phyloP scores from a whole-genome alignment of 2,888 invertebrate genomes.

The Uloborus plumipes region DNA sequence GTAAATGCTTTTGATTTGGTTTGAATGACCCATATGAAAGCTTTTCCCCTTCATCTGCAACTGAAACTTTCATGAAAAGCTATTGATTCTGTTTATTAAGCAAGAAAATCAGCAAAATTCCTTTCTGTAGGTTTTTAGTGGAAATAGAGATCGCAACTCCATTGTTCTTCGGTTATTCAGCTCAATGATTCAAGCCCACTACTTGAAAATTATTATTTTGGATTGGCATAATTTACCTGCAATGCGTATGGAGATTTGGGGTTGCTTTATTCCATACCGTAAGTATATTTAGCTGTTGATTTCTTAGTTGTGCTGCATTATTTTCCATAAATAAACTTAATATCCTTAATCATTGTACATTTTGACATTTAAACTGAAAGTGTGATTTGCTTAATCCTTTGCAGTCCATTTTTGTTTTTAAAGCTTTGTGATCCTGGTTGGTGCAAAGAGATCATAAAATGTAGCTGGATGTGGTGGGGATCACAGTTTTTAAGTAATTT shows the following conservation, averaged over 20 bases:
- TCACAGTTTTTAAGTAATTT: too few relatives aligned
- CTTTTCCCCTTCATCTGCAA: neutral
- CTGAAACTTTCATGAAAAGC: neutral
- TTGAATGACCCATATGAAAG: neutral
- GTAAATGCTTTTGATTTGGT: neutral
- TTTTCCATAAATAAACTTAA: too few relatives aligned
- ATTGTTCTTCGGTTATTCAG: constrained; percentile 69
- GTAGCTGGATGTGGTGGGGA: too few relatives aligned
- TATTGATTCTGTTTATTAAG: too few relatives aligned
- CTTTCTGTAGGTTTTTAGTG: constrained; percentile 68
- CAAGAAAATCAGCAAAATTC: neutral
- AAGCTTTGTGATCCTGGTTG: too few relatives aligned
- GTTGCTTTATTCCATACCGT: constrained; percentile 67
- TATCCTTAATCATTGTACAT: too few relatives aligned
- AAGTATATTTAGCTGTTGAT: neutral
- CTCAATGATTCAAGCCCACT: constrained; percentile 68
- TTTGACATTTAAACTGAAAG: too few relatives aligned
- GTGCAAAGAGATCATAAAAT: too few relatives aligned
- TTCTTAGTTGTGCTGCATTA: too few relatives aligned
- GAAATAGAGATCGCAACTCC: constrained; percentile 69
- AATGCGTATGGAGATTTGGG: constrained; percentile 69
- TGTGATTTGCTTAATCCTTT: too few relatives aligned
- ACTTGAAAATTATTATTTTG: constrained; percentile 68
- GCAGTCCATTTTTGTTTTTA: too few relatives aligned
- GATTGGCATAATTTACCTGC: constrained; percentile 68